A percentile compares a stretch with the other conserved stretches of the same genome.
Evolutionary conservation across 2,113 vertebrate genomes (phyloP).

Genomic region (Taxidea taxus): DNA sequence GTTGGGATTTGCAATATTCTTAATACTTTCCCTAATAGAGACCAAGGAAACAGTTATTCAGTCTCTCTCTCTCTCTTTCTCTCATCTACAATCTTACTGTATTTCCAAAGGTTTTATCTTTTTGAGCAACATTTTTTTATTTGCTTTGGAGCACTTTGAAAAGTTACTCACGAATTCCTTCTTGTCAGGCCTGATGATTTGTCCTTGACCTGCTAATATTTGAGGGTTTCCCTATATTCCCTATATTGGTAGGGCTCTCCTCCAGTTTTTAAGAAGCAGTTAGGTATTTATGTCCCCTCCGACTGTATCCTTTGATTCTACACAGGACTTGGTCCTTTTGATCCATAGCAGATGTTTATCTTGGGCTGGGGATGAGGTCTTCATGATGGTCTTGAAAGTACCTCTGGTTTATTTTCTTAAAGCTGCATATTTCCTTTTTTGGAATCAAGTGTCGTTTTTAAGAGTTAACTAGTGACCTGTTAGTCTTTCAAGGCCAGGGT

Average conservation of each 20-base stretch:
- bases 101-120: constrained; percentile 47
- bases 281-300: neutral
- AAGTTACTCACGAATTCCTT: constrained; percentile 42
- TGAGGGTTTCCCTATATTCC: constrained; percentile 4
- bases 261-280: constrained; percentile 14
- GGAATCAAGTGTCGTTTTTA: constrained; percentile 23
- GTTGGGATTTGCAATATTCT: neutral
- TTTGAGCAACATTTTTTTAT: constrained; percentile 26
- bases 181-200: constrained; percentile 46
- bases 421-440: constrained; percentile 43
- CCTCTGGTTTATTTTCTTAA: constrained; percentile 51
- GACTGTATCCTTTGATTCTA: neutral
- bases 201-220: constrained; percentile 52
- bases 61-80: neutral
- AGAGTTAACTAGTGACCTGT: constrained; percentile 7
- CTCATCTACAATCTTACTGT: neutral
- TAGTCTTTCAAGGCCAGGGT: neutral
- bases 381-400: constrained; percentile 58
- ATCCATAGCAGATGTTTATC: constrained; percentile 48
- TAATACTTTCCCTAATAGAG: neutral
- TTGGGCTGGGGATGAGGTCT: constrained; percentile 25
- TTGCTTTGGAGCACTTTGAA: constrained; percentile 31
- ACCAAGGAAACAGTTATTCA: neutral
- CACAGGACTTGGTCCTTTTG: constrained; percentile 4
- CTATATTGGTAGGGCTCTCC: constrained; percentile 5